Percentiles rank a stretch among this genome's conserved stretches.
Conservation (phyloP, 2,888 invertebrate genomes). For the Argynnis bischoffii region DNA sequence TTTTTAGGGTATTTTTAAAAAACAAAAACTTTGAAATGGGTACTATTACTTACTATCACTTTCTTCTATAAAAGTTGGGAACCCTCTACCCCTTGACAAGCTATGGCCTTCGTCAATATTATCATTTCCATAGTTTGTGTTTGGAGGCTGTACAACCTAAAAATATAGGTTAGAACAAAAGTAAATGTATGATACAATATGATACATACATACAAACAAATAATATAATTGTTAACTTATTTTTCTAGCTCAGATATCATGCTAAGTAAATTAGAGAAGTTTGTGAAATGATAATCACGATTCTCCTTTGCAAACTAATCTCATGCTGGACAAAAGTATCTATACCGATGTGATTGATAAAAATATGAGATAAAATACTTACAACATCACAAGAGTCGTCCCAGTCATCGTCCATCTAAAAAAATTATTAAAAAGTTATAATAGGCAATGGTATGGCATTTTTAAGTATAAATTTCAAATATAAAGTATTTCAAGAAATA, state of each 20-base stretch:
- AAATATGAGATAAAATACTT: constrained; percentile 44
- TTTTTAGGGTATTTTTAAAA: neutral
- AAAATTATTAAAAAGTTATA: constrained; percentile 12
- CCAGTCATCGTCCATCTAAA: constrained; percentile 82
- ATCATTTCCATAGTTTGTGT: constrained; percentile 47
- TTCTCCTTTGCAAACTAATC: too few species aligned
- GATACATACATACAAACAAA: neutral
- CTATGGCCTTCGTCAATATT: constrained; percentile 77
- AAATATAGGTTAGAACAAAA: constrained; percentile 19
- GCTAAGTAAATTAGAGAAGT: too few species aligned
- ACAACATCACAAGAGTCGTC: constrained; percentile 71
- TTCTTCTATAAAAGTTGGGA: constrained; percentile 67
- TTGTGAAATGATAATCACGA: too few species aligned
- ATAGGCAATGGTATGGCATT: neutral
- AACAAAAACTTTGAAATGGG: neutral
- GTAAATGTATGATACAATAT: neutral
- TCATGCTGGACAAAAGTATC: too few species aligned
- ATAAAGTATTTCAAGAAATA: too few species aligned
- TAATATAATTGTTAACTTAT: neutral
- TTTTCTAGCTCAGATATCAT: neutral
- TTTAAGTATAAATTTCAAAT: too few species aligned
- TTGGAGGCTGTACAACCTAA: constrained; percentile 52
- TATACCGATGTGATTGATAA: neutral
- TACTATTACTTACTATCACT: constrained; percentile 46
- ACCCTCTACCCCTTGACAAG: constrained; percentile 77